A percentile compares a stretch with the other conserved stretches of the same genome.
Evolutionary conservation across 64 coral and sea anemone genomes (phyloP).

Genomic region (Stichodactyla helianthus): DNA sequence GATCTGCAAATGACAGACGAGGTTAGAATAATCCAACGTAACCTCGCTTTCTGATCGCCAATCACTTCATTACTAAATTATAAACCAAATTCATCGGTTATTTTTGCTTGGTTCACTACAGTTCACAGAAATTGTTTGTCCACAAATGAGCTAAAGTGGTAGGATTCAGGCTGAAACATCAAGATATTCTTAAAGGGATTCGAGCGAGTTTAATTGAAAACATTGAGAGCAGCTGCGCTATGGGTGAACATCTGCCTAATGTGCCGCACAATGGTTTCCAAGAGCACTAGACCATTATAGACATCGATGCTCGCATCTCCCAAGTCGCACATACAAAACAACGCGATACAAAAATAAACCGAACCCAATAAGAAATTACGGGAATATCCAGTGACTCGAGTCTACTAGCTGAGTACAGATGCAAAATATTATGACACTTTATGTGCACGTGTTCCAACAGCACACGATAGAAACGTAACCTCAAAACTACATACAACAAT

Average conservation of each 20-base stretch:
- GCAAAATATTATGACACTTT: not conserved
- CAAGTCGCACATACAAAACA: not conserved
- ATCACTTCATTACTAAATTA: not conserved
- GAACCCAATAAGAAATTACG: not conserved
- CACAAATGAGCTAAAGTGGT: constrained; percentile 17
- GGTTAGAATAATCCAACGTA: not conserved
- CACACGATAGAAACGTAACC: not conserved
- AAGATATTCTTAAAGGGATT: not conserved
- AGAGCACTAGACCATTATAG: not conserved
- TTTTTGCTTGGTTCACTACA: not conserved
- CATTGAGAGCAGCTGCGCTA: not conserved
- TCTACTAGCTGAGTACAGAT: not conserved
- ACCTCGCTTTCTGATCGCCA: not conserved
- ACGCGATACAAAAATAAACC: constrained; percentile 20
- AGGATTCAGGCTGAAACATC: not conserved
- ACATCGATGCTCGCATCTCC: not conserved
- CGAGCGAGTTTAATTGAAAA: constrained; percentile 11
- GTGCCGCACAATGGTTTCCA: not conserved
- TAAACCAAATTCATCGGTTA: not conserved
- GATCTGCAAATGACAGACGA: not conserved
- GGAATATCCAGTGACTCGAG: not conserved
- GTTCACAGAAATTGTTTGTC: constrained; percentile 2
- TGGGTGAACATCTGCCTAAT: not conserved
- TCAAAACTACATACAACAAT: not conserved
- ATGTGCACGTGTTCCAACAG: not conserved